These are phyloP conservation scores for Leiothrix lutea DNA, from an alignment of 2,113 vertebrate species.

Conservation along the genomic window DNA sequence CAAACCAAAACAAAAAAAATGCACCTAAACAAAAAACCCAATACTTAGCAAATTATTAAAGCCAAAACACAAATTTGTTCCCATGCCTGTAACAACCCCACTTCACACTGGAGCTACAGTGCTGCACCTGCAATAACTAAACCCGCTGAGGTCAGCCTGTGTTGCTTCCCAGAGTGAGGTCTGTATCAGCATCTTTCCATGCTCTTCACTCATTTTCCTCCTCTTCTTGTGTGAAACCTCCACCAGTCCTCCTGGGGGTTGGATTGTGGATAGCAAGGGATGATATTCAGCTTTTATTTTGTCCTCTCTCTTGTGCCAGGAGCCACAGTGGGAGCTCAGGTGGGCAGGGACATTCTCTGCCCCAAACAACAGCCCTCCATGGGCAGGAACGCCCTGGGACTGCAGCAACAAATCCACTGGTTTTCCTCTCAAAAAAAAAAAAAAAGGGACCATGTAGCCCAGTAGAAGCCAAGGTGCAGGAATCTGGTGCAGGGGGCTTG, in stretches of 20 bases:
- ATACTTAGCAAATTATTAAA: not conserved
- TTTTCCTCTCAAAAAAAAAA: not conserved
- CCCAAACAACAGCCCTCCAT: accelerated
- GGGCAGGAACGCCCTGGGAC: not conserved
- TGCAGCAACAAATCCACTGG: not conserved
- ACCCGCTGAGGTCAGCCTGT: accelerated
- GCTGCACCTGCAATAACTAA: not conserved
- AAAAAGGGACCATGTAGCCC: not conserved
- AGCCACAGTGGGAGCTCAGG: not conserved
- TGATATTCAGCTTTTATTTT: not conserved
- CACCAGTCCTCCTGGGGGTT: not conserved
- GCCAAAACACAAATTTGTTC: not conserved
- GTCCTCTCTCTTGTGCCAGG: not conserved
- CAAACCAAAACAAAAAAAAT: not conserved
- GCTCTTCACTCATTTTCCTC: not conserved
- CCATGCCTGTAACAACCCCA: not conserved
- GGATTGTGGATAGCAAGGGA: not conserved
- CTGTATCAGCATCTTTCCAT: not conserved
- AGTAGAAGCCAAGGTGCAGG: not conserved
- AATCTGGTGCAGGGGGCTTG: not conserved
- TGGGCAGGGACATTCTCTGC: not conserved
- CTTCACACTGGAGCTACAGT: not conserved
- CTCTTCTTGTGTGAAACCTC: not conserved
- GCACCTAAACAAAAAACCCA: not conserved
- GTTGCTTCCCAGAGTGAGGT: not conserved